Percentiles rank a stretch among this genome's conserved stretches.
These are phyloP conservation scores for Aquatica leii DNA, from an alignment of 2,888 invertebrate genomes.

Conservation along the genomic window DNA sequence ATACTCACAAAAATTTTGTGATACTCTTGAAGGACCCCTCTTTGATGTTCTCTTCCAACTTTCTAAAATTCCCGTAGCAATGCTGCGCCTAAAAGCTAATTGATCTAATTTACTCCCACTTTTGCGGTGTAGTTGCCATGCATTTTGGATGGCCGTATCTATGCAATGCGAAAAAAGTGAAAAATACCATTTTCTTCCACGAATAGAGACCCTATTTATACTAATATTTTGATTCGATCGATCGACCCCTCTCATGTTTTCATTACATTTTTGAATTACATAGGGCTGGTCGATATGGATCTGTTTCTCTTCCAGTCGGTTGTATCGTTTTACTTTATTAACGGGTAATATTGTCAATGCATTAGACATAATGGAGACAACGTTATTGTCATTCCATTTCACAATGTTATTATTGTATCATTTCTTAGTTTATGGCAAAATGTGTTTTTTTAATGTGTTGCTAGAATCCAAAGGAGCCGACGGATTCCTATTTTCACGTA, in stretches of 20 bases:
- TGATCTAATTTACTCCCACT: conserved; percentile 1
- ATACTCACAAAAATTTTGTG: too few species aligned
- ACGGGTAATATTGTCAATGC: too few species aligned
- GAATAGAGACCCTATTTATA: conserved; percentile 34
- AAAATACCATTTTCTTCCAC: conserved; percentile 40
- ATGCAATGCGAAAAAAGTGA: conserved; percentile 36
- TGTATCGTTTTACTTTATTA: too few species aligned
- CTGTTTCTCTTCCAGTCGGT: not conserved
- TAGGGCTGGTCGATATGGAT: not conserved
- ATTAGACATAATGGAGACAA: too few species aligned
- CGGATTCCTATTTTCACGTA: not conserved
- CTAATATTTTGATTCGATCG: conserved; percentile 37
- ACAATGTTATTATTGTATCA: not conserved
- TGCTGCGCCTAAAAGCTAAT: too few species aligned
- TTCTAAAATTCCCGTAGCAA: too few species aligned
- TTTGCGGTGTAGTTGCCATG: conserved; percentile 8
- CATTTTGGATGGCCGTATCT: conserved; percentile 40
- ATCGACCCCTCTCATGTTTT: conserved; percentile 2
- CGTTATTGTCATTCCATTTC: not conserved
- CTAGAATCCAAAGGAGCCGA: not conserved
- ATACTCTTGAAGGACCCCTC: not conserved
- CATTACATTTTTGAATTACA: not conserved
- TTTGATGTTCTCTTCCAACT: conserved; percentile 14
- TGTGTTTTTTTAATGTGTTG: too few species aligned
- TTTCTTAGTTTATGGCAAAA: not conserved